These are phyloP conservation scores for Trialeurodes vaporariorum DNA, from an alignment of 1,140 invertebrate species.

Conservation along the genomic window DNA sequence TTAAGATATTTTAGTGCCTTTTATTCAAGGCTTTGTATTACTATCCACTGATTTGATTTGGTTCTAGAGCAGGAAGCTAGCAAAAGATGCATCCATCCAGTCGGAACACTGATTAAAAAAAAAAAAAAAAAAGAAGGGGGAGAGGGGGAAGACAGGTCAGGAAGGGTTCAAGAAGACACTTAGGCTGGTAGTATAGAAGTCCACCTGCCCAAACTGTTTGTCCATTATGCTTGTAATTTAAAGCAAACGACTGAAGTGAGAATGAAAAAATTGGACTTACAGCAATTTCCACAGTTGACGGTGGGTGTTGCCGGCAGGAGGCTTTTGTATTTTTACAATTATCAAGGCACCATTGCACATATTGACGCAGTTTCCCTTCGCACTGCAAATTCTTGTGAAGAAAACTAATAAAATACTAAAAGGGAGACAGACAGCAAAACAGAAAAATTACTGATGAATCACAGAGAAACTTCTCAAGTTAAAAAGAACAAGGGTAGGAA, in stretches of 20 bases:
- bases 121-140: no score
- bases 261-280: slow-evolving; percentile 49
- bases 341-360: slow-evolving; percentile 87
- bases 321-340: slow-evolving; percentile 81
- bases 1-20: no score
- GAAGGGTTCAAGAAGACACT: neutral
- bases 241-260: no score
- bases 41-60: no score
- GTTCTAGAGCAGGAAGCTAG: no score
- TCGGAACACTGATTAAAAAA: no score
- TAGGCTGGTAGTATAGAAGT: no score
- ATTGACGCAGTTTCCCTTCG: slow-evolving; percentile 62
- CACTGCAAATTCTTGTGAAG: slow-evolving; percentile 56
- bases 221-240: no score
- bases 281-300: slow-evolving; percentile 85
- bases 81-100: no score
- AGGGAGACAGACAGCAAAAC: no score
- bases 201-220: no score
- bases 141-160: neutral
- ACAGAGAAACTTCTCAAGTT: neutral
- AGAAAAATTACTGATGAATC: slow-evolving; percentile 1
- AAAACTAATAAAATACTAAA: slow-evolving; percentile 62
- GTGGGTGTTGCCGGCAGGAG: slow-evolving; percentile 66
- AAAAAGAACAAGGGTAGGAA: neutral
- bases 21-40: no score